Percentiles rank a stretch among this genome's conserved stretches.
phyloP scores from a whole-genome alignment of 2,888 invertebrate species.

The Nomada flava region DNA sequence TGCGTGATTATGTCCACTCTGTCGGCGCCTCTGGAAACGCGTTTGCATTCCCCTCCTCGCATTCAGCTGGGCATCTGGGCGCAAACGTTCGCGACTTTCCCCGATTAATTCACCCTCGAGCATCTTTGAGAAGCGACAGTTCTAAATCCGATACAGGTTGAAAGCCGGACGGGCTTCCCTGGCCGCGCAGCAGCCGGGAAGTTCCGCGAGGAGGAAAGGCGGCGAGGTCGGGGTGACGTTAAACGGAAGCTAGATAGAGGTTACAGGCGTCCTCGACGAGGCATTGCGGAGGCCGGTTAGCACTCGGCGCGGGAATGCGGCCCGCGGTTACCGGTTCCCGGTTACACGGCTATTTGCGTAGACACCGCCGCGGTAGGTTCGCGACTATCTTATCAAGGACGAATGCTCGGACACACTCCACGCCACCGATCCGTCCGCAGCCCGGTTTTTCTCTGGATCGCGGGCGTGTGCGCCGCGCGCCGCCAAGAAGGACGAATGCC shows the following conservation, averaged over 20 bases:
- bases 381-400: slow-evolving; percentile 75
- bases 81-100: neutral
- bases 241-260: slow-evolving; percentile 65
- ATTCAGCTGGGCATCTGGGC: neutral
- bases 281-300: slow-evolving; percentile 41
- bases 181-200: too few relatives aligned
- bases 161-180: neutral
- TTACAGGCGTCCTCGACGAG: slow-evolving; percentile 54
- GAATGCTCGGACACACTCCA: slow-evolving; percentile 67
- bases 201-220: slow-evolving; percentile 13
- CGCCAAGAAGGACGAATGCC: slow-evolving; percentile 30
- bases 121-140: neutral
- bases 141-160: neutral
- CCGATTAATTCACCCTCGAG: neutral
- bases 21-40: slow-evolving; percentile 50
- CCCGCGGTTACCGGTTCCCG: slow-evolving; percentile 68
- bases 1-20: slow-evolving; percentile 60
- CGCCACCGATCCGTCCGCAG: slow-evolving; percentile 61
- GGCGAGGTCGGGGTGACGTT: slow-evolving; percentile 46
- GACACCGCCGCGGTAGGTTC: slow-evolving; percentile 65
- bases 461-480: slow-evolving; percentile 2
- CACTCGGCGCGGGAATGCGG: slow-evolving; percentile 76
- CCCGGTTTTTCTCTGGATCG: slow-evolving; percentile 43
- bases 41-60: slow-evolving; percentile 39
- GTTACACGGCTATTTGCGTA: slow-evolving; percentile 63